Evolutionary conservation across 2,888 invertebrate genomes (phyloP).

Genomic region (Apeira syringaria): DNA sequence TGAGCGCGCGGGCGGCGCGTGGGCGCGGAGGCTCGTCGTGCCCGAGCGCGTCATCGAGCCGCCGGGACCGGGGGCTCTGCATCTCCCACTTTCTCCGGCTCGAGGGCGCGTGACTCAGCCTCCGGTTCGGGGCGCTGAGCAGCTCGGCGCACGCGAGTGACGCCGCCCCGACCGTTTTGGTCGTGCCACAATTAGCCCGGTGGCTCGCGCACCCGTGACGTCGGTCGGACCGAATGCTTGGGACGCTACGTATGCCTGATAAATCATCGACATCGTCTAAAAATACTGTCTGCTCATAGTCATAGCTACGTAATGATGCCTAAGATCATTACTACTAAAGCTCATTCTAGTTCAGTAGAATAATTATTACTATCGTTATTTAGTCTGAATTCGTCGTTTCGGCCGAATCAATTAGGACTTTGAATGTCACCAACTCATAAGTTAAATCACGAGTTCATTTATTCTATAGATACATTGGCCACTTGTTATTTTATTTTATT

Average conservation of each 20-base stretch:
- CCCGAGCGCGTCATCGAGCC: constrained; percentile 41
- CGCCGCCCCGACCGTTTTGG: constrained; percentile 71
- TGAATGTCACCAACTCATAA: too few relatives aligned
- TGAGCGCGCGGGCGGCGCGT: constrained; percentile 61
- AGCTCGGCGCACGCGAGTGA: constrained; percentile 42
- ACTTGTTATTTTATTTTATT: too few relatives aligned
- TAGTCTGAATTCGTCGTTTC: too few relatives aligned
- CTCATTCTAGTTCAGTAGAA: constrained; percentile 43
- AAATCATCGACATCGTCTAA: constrained; percentile 66
- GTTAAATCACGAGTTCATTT: too few relatives aligned
- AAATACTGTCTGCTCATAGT: constrained; percentile 65
- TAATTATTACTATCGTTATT: too few relatives aligned
- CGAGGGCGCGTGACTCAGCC: constrained; percentile 56
- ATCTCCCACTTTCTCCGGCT: constrained; percentile 48
- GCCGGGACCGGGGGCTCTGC: constrained; percentile 34
- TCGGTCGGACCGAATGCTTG: constrained; percentile 64
- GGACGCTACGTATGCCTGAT: constrained; percentile 65
- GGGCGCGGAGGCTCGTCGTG: constrained; percentile 75
- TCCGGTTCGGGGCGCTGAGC: constrained; percentile 61
- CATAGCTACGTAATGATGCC: constrained; percentile 52
- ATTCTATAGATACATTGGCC: too few relatives aligned
- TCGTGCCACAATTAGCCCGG: constrained; percentile 74
- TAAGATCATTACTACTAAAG: constrained; percentile 36
- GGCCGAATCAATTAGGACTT: too few relatives aligned
- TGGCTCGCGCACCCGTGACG: constrained; percentile 74